These are phyloP conservation scores for Anastatus disparis DNA, from an alignment of 1,140 invertebrate genomes.

Conservation along the genomic window DNA sequence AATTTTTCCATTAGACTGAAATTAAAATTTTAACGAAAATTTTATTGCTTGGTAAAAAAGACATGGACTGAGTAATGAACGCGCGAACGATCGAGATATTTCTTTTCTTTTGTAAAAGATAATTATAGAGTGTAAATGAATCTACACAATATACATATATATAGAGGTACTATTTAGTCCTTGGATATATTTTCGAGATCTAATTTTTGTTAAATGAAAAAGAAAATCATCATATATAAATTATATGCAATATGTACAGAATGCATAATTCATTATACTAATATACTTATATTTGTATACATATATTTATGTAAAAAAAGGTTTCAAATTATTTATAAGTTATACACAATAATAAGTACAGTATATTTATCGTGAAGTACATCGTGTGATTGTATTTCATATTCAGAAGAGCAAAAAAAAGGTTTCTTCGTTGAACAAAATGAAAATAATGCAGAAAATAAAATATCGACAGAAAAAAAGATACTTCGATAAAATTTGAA, in stretches of 20 bases:
- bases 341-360: too few species aligned
- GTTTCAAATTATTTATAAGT: neutral
- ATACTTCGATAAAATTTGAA: too few species aligned
- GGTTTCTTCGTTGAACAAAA: too few species aligned
- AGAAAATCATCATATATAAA: slow-evolving; percentile 30
- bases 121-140: neutral
- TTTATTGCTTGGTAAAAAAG: too few species aligned
- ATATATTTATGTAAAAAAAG: slow-evolving; percentile 2
- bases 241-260: slow-evolving; percentile 11
- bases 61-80: neutral
- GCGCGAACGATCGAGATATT: neutral
- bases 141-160: neutral
- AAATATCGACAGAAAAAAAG: too few species aligned
- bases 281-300: neutral
- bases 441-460: too few species aligned
- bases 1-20: slow-evolving; percentile 11
- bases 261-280: neutral
- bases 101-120: slow-evolving; percentile 9
- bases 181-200: neutral
- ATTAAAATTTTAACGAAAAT: neutral
- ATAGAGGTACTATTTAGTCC: neutral
- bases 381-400: neutral
- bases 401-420: too few species aligned
- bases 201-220: neutral
- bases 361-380: slow-evolving; percentile 29